A percentile compares a stretch with the other conserved stretches of the same genome.
phyloP scores from a whole-genome alignment of 2,797 vertebrate genomes.

The Cuniculus paca region DNA sequence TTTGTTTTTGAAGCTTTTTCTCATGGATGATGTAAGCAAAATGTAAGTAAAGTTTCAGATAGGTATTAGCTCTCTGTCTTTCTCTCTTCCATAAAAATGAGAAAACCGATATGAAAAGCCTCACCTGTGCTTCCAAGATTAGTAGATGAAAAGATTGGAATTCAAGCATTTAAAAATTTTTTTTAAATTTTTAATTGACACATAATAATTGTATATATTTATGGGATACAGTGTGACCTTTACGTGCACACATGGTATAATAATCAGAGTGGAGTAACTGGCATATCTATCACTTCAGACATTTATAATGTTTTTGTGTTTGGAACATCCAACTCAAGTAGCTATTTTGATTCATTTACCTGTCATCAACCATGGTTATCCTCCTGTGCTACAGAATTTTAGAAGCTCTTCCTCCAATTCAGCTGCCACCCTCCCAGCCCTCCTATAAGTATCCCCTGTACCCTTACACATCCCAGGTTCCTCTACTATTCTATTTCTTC shows the following conservation, averaged over 20 bases:
- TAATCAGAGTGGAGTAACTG: background rate
- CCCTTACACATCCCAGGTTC: background rate
- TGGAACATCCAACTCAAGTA: no score
- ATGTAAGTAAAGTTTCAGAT: background rate
- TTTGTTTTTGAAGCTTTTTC: background rate
- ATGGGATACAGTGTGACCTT: background rate
- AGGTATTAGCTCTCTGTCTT: background rate
- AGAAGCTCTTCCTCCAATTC: background rate
- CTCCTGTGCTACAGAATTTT: background rate
- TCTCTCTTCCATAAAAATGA: background rate
- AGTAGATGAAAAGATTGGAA: background rate
- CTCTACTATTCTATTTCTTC: background rate
- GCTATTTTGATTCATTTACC: background rate
- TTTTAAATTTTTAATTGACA: background rate
- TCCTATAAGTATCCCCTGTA: no score
- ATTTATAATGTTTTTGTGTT: background rate
- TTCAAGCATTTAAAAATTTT: background rate
- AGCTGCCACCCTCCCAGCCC: background rate
- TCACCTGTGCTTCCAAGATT: background rate
- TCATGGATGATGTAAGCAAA: slow-evolving; percentile 20
- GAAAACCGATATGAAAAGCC: background rate
- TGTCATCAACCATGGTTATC: background rate
- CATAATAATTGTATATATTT: background rate
- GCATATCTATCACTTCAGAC: background rate
- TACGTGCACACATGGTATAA: background rate